Base-by-base conservation (phyloP, 2,888 invertebrate species). In the Tryphoninae sp. region DNA sequence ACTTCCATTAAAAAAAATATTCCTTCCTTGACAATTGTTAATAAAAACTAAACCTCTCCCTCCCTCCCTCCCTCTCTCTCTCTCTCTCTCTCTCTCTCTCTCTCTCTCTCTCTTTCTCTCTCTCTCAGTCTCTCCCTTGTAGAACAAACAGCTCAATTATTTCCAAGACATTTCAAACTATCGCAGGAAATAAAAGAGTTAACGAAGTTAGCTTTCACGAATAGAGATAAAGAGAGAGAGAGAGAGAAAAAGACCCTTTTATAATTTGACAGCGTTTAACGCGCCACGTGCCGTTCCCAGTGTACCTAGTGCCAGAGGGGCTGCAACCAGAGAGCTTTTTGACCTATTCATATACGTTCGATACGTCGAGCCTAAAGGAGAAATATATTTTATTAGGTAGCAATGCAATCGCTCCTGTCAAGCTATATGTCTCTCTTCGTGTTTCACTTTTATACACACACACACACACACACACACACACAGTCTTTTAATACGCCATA, bases 401-500 rank as follows among this genome's bases (percentile, higher is more conserved):
- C 68, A 55, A 23, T 59, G 9, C 33, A 45, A 26, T 58, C 49
- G 16, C n/a, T 58, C 16, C 40, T 71, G 68, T 73, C 74, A 51
- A 49, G 22, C 64, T 49, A 42, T 51, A 9, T 55, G 16, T 55
- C 49, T 33, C 33, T 62, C 23, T 65, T 65, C 49, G 49, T 23
- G 42, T 65, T 65, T 65, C 23, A 49, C 11, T 49, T 26, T 9
- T 71, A 61, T 16, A 19, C 40, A 51, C 45, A 58, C n/a, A 33
- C 49, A 19, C 19, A 22, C 1, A 6, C 53, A 2, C 3, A 9
- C 19, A 13, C 26, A 33, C 26, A 19, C 16, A 40, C 16, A 67
- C 62, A 58, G 86, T 85, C 84, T 85, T 88, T 88, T 89, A 89
- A 89, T 90, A 89, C 84, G 73, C 84, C 85, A 81, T 88, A 89